These are phyloP conservation scores for Periophthalmodon schlosseri DNA, from an alignment of 2,113 vertebrate species.

Conservation along the genomic window DNA sequence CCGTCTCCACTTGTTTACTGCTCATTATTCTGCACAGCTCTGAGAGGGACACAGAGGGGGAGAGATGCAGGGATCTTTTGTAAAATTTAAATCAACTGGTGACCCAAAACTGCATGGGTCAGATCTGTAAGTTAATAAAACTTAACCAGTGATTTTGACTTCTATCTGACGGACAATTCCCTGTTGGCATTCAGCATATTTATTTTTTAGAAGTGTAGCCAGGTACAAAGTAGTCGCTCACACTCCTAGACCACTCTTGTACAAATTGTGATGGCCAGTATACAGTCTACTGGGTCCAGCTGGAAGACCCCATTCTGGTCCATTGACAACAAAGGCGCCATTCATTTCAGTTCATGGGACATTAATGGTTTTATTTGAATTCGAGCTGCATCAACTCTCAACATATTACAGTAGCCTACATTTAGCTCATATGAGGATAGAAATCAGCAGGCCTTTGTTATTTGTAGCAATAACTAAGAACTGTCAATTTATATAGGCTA, in stretches of 20 bases:
- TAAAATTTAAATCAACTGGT: slow-evolving; percentile 33
- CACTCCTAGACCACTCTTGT: slow-evolving; percentile 1
- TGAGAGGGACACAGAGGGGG: slow-evolving; percentile 28
- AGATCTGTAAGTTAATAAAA: neutral
- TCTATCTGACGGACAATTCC: neutral
- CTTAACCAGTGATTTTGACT: neutral
- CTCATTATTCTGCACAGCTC: slow-evolving; percentile 63
- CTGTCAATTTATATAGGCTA: too few species aligned
- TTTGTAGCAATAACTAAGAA: too few species aligned
- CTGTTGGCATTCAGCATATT: neutral
- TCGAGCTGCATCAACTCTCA: neutral
- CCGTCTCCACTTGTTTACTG: slow-evolving; percentile 61
- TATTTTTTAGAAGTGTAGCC: too few species aligned
- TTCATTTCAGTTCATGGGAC: slow-evolving; percentile 37
- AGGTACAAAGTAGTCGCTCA: neutral
- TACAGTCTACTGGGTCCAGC: neutral
- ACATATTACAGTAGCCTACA: neutral
- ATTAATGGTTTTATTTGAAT: slow-evolving; percentile 6
- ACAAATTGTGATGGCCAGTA: slow-evolving; percentile 2
- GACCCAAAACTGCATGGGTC: slow-evolving; percentile 33
- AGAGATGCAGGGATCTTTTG: slow-evolving; percentile 38
- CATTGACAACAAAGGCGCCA: slow-evolving; percentile 58
- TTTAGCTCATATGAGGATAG: neutral
- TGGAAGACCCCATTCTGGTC: slow-evolving; percentile 11
- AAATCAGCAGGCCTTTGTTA: too few species aligned